Percentiles rank a stretch among this genome's conserved stretches.
Conservation (phyloP, 2,888 invertebrate species). For the Salpingus planirostris region DNA sequence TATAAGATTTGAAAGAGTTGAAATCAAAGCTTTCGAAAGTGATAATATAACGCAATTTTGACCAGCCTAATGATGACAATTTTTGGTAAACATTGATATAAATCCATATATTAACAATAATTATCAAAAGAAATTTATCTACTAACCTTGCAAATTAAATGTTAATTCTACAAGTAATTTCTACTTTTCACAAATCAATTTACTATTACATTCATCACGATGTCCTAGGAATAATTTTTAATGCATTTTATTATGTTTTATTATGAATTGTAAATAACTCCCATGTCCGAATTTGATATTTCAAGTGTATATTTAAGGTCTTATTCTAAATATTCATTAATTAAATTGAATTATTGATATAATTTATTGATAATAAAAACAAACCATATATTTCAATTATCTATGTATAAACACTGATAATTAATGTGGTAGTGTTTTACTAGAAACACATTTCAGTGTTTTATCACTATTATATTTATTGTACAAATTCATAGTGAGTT, state of each 20-base stretch:
- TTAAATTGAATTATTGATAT: neutral
- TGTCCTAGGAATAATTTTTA: slow-evolving; percentile 2
- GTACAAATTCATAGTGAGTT: slow-evolving; percentile 1
- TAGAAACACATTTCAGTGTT: too few species aligned
- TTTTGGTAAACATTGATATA: too few species aligned
- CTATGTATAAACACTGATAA: too few species aligned
- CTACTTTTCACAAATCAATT: neutral
- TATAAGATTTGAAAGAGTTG: too few species aligned
- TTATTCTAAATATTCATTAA: neutral
- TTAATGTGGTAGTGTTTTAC: too few species aligned
- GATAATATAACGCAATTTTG: too few species aligned
- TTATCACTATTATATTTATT: neutral
- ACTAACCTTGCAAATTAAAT: neutral
- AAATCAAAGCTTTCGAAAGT: too few species aligned
- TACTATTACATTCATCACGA: neutral
- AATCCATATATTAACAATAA: neutral
- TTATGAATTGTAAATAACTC: slow-evolving; percentile 15
- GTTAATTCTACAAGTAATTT: neutral
- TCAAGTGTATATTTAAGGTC: slow-evolving; percentile 5
- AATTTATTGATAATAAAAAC: too few species aligned
- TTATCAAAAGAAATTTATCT: neutral
- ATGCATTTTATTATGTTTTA: slow-evolving; percentile 3
- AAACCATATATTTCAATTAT: too few species aligned
- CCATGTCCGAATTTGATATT: slow-evolving; percentile 14
- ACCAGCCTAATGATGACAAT: too few species aligned